Conservation (phyloP, 2,797 vertebrate species). For the Xenentodon cancila region DNA sequence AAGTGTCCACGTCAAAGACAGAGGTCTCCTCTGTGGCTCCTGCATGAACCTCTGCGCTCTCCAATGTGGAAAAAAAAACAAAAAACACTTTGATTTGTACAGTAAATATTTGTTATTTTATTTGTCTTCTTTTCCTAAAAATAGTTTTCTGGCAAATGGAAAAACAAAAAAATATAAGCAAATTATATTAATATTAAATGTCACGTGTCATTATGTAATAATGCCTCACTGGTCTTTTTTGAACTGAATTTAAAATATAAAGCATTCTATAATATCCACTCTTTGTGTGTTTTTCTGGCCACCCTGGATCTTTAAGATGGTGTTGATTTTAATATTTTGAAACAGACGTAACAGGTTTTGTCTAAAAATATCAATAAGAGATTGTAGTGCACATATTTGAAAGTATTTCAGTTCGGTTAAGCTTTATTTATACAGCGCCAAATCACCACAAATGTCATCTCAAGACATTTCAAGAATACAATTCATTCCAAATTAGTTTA, state of each 20-base stretch:
- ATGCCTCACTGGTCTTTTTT: constrained; percentile 1
- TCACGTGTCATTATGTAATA: not conserved
- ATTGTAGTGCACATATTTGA: too few species aligned
- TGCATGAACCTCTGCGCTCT: constrained; percentile 73
- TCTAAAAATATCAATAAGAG: too few species aligned
- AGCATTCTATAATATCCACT: not conserved
- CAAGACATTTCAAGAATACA: too few species aligned
- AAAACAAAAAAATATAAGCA: constrained; percentile 34
- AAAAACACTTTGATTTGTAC: constrained; percentile 55
- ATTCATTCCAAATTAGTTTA: too few species aligned
- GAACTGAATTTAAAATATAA: constrained; percentile 6
- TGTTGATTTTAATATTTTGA: too few species aligned
- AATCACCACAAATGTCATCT: too few species aligned
- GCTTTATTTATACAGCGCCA: too few species aligned
- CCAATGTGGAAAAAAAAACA: constrained; percentile 3
- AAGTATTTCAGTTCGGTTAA: too few species aligned
- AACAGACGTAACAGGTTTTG: too few species aligned
- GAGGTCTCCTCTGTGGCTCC: constrained; percentile 90
- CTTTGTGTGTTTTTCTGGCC: not conserved
- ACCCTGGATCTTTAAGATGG: too few species aligned
- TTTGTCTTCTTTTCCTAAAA: constrained; percentile 40
- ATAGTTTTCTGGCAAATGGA: constrained; percentile 69
- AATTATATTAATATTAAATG: not conserved
- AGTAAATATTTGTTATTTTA: constrained; percentile 58
- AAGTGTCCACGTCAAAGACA: constrained; percentile 87